Evolutionary conservation across 2,113 vertebrate species (phyloP), one percentile per base, ranked within the genome.

Genomic region (Leptosomus discolor): DNA sequence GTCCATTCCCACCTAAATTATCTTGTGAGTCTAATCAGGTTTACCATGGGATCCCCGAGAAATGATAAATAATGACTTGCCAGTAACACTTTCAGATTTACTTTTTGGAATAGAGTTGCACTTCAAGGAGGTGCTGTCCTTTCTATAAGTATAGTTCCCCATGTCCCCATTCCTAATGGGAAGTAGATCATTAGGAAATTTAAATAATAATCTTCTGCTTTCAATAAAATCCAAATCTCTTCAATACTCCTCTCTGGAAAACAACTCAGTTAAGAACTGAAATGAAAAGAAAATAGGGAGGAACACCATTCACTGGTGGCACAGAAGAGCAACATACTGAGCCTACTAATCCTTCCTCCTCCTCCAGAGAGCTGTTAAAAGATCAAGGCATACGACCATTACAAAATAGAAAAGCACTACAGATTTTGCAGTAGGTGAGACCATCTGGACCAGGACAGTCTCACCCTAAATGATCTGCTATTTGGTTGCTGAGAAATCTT

Each of bases 401-500:
- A 82, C 37, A 92, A 92, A 96, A 91, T 80, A 97, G 98, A 97
- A 45, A 96, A 96, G 88, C 32, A 83, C 23, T 64, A 76, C 96
- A 87, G 92, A 94, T 92, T 96, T 94, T 94, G 81, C 51, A 90
- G 94, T 97, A 95, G 96, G 95, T 96, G 92, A 92, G 57, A 95
- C 98, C 97, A 96, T 97, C 95, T 98, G 97, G 74, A 94, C 50
- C 34, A 74, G 85, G 76, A 71, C 70, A 88, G 96, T 86, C 68
- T 85, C 95, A 97, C 85, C 91, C 97, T 94, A 94, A 84, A 89
- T 94, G 96, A 94, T 97, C 96, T 98, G 95, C 87, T 54, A 91
- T 83, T 95, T 95, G 96, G 96, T 90, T 96, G 94, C 43, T 73
- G 83, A 84, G 41, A 81, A 61, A 13, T 34, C 23, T 71, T 87